These are phyloP conservation scores for Spilogale gracilis DNA, from an alignment of 2,113 vertebrate genomes.

Conservation along the genomic window DNA sequence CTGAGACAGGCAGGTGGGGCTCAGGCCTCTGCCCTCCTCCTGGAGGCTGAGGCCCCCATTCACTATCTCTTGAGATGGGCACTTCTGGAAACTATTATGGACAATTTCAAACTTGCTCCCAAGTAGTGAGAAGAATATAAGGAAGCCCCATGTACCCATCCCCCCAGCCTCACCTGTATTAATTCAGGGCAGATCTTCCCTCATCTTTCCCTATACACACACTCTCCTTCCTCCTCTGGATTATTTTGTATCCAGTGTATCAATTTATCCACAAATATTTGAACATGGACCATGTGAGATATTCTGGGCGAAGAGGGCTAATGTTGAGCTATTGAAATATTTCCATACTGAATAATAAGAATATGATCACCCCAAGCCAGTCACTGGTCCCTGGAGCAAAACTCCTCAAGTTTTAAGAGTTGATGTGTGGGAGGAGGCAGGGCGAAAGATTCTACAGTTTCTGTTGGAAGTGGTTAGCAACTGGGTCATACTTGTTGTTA, in stretches of 20 bases:
- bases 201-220: rapidly evolving
- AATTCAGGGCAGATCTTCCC: not conserved
- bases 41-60: too few species aligned
- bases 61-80: not conserved
- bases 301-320: not conserved
- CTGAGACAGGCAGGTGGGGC: conserved; percentile 77
- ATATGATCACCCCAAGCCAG: not conserved
- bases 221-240: not conserved
- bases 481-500: not conserved
- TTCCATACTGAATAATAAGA: not conserved
- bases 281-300: not conserved
- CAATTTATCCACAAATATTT: not conserved
- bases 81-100: not conserved
- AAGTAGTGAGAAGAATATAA: not conserved
- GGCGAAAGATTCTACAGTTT: not conserved
- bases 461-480: not conserved
- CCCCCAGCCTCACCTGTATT: rapidly evolving
- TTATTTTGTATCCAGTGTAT: not conserved
- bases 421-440: not conserved
- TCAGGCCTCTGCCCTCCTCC: not conserved
- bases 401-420: not conserved
- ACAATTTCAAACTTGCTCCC: not conserved
- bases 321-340: not conserved
- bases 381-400: not conserved
- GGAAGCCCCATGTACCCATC: rapidly evolving